Base-by-base conservation (phyloP, 2,113 vertebrate species). In the Perca fluviatilis region DNA sequence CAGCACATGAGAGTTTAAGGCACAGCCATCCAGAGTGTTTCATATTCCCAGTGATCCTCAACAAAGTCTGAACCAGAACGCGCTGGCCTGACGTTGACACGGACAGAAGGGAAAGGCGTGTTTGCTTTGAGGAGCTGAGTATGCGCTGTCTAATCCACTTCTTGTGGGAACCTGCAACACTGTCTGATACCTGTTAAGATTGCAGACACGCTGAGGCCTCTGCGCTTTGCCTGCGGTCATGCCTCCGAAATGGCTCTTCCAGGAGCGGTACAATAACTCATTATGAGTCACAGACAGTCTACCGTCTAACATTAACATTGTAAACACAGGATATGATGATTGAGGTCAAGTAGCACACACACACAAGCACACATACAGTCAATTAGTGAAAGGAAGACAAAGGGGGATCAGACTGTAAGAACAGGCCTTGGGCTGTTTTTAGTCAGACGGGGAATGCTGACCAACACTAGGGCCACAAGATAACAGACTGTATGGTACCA, bases 91-190 rank as follows among this genome's bases (percentile, higher is more conserved):
- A 90, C 72, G 84, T 77, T 71, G 86, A 92, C 85, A 83, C 47
- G 77, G 54, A 75, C 63, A 72, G 76, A 75, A 81, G 76, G 76
- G 61, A 70, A 83, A 82, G 87, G 87, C 58, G 79, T 69, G 70
- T 93, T 93, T 92, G 87, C 92, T 91, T 89, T 83, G 85, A 93
- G 87, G 90, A 84, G 83, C 70, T 27, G 64, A 79, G 77, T 86
- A 84, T 84, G 87, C 47, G 62, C 85, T 72, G 89, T 88, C 90
- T 94, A 91, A 93, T 94, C 89, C 83, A 43, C 79, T 87, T 93
- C 90, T 93, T 94, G 91, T 94, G 92, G 93, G 95, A 95, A 93
- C 91, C 89, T 92, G 86, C 85, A 80, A 86, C 75, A 85, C 88
- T 64, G 92, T 88, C 93, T 93, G 90, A 84, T 91, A 93, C 92